Base-by-base conservation (phyloP, 2,113 vertebrate species). In the Ctenomys sociabilis region DNA sequence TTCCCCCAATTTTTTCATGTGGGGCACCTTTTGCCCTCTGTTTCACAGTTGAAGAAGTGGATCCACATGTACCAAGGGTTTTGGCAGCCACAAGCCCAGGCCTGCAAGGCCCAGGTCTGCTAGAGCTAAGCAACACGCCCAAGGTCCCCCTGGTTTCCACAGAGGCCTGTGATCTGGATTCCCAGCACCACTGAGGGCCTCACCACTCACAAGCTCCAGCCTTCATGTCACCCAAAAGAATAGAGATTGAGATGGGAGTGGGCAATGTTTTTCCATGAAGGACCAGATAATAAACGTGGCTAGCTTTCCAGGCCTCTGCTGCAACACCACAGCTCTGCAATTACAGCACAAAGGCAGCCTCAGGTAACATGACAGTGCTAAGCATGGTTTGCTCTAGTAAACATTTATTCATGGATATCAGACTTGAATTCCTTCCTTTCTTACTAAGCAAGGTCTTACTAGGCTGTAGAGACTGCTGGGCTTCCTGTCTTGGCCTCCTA, bases 201-300 rank as follows among this genome's bases (percentile, higher is more conserved):
- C 11, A 21, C 24, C 26, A 83, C 45, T 93, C 43, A 81, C 37
- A 81, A 64, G 57, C 24, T 28, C 19, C 30, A 52, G 32, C n/a
- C 83, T n/a, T 57, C 61, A 82, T n/a, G 88, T 90, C 43, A 70
- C 59, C 88, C 64, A 40, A 77, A 93, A 85, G 30, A 54, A 43
- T 0, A 70, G 28, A 45, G 43, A 9, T 80, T 52, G 75, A 43
- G 88, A 88, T 0, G 78, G 54, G 22, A 37, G 16, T 54, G 21
- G 28, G 45, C 13, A 85, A 78, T 9, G 30, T 63, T 82, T 85
- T 54, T 43, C 66, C 22, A 2, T 40, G 78, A 35, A 93, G 32
- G 40, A 83, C 37, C n/a, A 28, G 52, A 57, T 0, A 70, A 13
- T 43, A 87, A 89, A 83, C 49, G 35, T 6, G 59, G 63, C 43